These are phyloP conservation scores for Anhinga rufa DNA, from an alignment of 2,113 vertebrate genomes.

Conservation along the genomic window DNA sequence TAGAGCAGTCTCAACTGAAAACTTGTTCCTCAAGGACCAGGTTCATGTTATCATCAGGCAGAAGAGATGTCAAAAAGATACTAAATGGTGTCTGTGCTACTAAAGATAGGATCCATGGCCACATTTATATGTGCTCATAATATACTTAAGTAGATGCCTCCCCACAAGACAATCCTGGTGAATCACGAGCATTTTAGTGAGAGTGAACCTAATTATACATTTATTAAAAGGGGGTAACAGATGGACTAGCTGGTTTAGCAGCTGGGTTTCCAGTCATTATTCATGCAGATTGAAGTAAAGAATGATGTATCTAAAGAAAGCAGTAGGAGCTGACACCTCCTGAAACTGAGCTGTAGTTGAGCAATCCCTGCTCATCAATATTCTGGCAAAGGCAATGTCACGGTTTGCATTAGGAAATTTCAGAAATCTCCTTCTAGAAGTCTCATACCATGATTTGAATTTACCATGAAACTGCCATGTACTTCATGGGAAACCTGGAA, in stretches of 20 bases:
- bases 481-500: not conserved
- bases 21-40: not conserved
- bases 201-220: slow-evolving; percentile 7
- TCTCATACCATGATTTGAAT: not conserved
- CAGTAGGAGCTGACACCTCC: slow-evolving; percentile 36
- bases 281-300: slow-evolving; percentile 20
- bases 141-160: not conserved
- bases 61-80: not conserved
- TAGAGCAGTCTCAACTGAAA: not conserved
- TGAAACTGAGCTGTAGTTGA: not conserved
- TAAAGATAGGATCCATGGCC: not conserved
- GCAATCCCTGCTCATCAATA: not conserved
- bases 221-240: slow-evolving; percentile 24
- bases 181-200: slow-evolving; percentile 23
- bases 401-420: not conserved
- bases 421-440: not conserved
- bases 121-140: not conserved
- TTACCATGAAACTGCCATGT: not conserved
- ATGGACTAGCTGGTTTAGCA: slow-evolving; percentile 55
- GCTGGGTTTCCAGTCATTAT: slow-evolving; percentile 48
- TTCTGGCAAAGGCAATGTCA: not conserved
- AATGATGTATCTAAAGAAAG: slow-evolving; percentile 25
- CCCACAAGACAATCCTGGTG: not conserved
- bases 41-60: not conserved
- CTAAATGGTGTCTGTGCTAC: not conserved